Conservation (phyloP, 2,888 invertebrate species). For the Morpho deidamia region DNA sequence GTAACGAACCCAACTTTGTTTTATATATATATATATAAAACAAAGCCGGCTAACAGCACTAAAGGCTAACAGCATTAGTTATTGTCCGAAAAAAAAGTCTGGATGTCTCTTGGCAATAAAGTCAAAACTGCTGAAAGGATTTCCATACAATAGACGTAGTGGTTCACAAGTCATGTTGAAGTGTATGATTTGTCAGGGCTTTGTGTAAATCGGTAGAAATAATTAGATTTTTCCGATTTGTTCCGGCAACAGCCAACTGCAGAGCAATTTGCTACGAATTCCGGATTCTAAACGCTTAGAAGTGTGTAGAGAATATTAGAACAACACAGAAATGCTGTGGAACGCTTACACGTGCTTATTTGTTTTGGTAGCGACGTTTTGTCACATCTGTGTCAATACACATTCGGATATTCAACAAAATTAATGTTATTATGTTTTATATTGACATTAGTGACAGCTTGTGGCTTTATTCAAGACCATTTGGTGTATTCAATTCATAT, state of each 20-base stretch:
- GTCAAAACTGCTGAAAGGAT: too few species aligned
- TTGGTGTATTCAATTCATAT: too few species aligned
- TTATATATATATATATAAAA: too few species aligned
- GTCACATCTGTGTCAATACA: conserved; percentile 58
- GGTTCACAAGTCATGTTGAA: background rate
- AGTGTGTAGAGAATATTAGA: conserved; percentile 48
- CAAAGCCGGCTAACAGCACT: too few species aligned
- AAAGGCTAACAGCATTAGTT: too few species aligned
- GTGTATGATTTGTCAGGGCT: too few species aligned
- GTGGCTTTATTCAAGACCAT: too few species aligned
- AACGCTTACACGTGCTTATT: conserved; percentile 52
- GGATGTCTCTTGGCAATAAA: too few species aligned
- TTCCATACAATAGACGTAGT: background rate
- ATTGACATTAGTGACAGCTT: too few species aligned
- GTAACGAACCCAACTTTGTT: too few species aligned
- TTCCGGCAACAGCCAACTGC: conserved; percentile 9
- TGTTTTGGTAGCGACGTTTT: conserved; percentile 34
- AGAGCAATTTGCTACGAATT: conserved; percentile 33
- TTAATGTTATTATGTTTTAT: background rate
- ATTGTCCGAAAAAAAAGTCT: too few species aligned
- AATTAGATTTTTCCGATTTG: conserved; percentile 1
- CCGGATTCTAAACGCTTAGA: conserved; percentile 44
- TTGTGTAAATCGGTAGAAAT: background rate
- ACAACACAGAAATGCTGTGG: conserved; percentile 28
- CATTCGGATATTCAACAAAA: background rate